These are phyloP conservation scores for Orthonevra nobilis DNA, from an alignment of 2,888 invertebrate genomes.

Conservation along the genomic window DNA sequence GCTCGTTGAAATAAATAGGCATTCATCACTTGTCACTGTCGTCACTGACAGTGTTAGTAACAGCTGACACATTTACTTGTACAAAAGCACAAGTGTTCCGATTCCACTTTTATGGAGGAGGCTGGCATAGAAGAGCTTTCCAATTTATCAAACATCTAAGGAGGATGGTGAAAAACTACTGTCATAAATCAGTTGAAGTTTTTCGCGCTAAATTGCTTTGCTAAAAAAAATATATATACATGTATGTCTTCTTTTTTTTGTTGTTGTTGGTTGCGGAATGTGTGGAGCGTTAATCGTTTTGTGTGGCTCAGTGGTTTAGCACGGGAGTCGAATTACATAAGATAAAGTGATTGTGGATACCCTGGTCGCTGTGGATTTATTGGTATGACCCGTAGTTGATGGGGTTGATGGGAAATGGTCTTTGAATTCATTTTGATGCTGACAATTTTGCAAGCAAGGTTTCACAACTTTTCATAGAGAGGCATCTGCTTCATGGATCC, in stretches of 20 bases:
- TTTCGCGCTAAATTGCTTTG: slow-evolving; percentile 31
- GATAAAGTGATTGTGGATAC: slow-evolving; percentile 45
- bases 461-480: no score
- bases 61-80: slow-evolving; percentile 12
- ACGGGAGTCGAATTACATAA: slow-evolving; percentile 60
- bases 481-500: no score
- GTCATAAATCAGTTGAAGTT: slow-evolving; percentile 66
- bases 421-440: no score
- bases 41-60: slow-evolving; percentile 39
- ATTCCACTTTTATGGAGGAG: slow-evolving; percentile 24
- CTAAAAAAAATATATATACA: no score
- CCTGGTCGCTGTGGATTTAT: slow-evolving; percentile 48
- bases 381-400: slow-evolving; percentile 58
- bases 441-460: no score
- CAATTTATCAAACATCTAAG: slow-evolving; percentile 54
- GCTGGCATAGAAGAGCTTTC: slow-evolving; percentile 29
- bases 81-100: neutral
- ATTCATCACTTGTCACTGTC: slow-evolving; percentile 60
- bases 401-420: slow-evolving; percentile 12
- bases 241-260: slow-evolving; percentile 6
- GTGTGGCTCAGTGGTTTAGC: slow-evolving; percentile 43
- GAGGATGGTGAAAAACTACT: slow-evolving; percentile 62
- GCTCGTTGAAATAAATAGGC: slow-evolving; percentile 39
- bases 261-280: slow-evolving; percentile 27
- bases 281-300: slow-evolving; percentile 55